phyloP scores from a whole-genome alignment of 2,888 invertebrate species.

The Pimpla rufipes region DNA sequence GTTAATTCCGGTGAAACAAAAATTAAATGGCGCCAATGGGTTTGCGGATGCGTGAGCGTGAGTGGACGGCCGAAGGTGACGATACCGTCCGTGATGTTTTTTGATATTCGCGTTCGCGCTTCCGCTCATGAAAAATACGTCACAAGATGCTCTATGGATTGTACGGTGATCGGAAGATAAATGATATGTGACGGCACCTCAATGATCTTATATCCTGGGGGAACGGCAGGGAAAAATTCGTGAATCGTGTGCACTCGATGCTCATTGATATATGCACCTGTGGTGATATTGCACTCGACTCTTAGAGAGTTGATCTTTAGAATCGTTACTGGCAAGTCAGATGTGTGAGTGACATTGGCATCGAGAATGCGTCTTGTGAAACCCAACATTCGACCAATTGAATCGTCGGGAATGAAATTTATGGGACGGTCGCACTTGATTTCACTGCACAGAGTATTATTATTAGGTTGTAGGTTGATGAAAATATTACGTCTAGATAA shows the following conservation, averaged over 20 bases:
- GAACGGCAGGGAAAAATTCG: constrained; percentile 76
- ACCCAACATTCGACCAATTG: constrained; percentile 66
- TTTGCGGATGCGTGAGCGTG: too few species aligned
- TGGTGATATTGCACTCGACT: too few species aligned
- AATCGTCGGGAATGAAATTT: constrained; percentile 70
- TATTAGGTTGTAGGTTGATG: constrained; percentile 70
- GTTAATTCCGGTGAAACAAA: too few species aligned
- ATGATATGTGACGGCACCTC: constrained; percentile 62
- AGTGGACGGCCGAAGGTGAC: too few species aligned
- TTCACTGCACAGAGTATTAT: constrained; percentile 73
- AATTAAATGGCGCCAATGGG: too few species aligned
- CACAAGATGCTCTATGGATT: constrained; percentile 67
- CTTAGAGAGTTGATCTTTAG: too few species aligned
- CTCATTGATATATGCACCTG: constrained; percentile 40
- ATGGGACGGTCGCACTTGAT: constrained; percentile 72
- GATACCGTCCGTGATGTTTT: too few species aligned
- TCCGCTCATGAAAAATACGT: too few species aligned
- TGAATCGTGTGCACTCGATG: constrained; percentile 78
- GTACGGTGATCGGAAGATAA: constrained; percentile 70
- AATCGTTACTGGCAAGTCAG: too few species aligned
- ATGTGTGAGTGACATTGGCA: constrained; percentile 21
- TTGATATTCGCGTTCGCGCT: too few species aligned
- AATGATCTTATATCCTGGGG: constrained; percentile 56
- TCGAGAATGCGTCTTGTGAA: constrained; percentile 50
- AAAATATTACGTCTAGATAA: constrained; percentile 22